A percentile compares a stretch with the other conserved stretches of the same genome.
These are phyloP conservation scores for Apis laboriosa DNA, from an alignment of 1,140 invertebrate species.

Conservation along the genomic window DNA sequence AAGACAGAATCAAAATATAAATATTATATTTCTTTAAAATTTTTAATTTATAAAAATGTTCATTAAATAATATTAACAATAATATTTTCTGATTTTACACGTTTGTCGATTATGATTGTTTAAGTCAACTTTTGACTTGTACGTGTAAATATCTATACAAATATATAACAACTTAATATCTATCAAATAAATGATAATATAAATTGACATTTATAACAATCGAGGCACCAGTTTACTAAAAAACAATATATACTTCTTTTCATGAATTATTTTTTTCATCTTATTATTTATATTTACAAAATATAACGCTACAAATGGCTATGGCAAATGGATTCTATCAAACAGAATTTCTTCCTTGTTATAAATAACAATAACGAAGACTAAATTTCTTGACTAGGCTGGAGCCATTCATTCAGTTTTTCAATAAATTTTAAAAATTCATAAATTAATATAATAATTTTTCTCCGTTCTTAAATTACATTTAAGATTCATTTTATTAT, in stretches of 20 bases:
- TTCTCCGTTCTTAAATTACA: too few relatives aligned
- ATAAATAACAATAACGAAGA: slow-evolving; percentile 5
- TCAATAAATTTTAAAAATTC: not conserved
- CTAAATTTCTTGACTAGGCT: slow-evolving; percentile 39
- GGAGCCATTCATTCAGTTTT: slow-evolving; percentile 22
- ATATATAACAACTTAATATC: not conserved
- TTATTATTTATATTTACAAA: not conserved
- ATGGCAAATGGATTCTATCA: slow-evolving; percentile 13
- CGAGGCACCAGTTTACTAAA: slow-evolving; percentile 17
- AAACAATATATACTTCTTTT: slow-evolving; percentile 29
- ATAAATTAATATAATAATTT: not conserved
- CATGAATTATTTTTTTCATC: not conserved
- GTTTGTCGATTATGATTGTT: not conserved
- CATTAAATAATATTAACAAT: too few relatives aligned
- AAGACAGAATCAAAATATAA: not conserved
- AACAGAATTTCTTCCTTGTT: not conserved
- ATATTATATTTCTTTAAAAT: not conserved
- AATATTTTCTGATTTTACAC: not conserved
- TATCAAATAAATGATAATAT: not conserved
- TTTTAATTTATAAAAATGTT: not conserved
- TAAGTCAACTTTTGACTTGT: not conserved
- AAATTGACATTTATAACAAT: not conserved
- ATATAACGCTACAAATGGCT: not conserved
- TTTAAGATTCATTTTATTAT: too few relatives aligned
- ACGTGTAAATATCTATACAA: slow-evolving; percentile 17